Evolutionary conservation across 2,113 vertebrate species (phyloP), one percentile per base, ranked within the genome.

Genomic region (Actenoides hombroni): DNA sequence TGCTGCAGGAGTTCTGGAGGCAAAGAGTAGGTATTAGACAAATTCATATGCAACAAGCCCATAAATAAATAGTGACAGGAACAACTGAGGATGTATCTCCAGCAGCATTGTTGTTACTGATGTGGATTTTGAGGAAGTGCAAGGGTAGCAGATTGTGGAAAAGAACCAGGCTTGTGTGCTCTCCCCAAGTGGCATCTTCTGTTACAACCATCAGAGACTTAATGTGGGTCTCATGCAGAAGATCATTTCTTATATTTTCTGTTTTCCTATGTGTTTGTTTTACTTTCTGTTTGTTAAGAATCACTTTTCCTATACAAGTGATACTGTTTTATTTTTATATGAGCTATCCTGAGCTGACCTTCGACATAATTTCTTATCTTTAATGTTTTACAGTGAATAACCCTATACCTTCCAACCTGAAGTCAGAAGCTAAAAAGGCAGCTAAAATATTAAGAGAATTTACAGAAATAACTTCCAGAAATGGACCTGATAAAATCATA

Each of bases 381-480:
- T 74, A 25, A 33, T 90, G 33, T 94, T 79, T 97, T 97, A 61
- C 94, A 99, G 99, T 99, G 99, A 99, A 98, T 97, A 99, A 99
- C 83, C 99, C 99, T 37, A 99, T 99, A 95, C 99, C 99, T 65
- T 98, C 99, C 73, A 99, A 99, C 88, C 82, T 99, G 91, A 99
- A 98, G 94, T 99, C 99, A 9, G 99, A 99, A 98, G 98, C 99
- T 33, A 99, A 99, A 97, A 99, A 99, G 81, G 99, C 99, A 39
- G 99, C 99, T 78, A 99, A 99, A 98, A 99, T 99, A 97, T 97
- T 99, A 57, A 97, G 98, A 97, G 99, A 99, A 79, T 99, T 99
- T 97, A 99, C 99, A 2, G 98, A 99, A 93, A 99, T 99, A 97
- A 98, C 98, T 95, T 99, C 98, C 81, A 96, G 99, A 96, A 98